These are phyloP conservation scores for Nibea albiflora DNA, from an alignment of 2,113 vertebrate species.

Conservation along the genomic window DNA sequence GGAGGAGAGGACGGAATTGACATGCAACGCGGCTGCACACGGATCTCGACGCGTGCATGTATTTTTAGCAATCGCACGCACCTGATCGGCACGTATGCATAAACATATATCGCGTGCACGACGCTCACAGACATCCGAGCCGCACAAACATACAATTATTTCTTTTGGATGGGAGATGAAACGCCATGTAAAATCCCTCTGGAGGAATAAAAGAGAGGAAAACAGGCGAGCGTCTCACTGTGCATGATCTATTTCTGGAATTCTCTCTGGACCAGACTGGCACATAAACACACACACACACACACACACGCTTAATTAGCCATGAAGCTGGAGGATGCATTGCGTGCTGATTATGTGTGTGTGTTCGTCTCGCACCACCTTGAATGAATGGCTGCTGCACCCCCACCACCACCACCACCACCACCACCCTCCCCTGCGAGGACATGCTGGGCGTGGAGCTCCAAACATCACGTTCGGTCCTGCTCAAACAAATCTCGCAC, in stretches of 20 bases:
- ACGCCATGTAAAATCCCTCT: slow-evolving; percentile 70
- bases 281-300: slow-evolving; percentile 43
- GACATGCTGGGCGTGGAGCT: slow-evolving; percentile 53
- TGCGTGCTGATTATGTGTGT: slow-evolving; percentile 32
- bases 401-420: slow-evolving; percentile 13
- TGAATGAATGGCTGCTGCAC: slow-evolving; percentile 36
- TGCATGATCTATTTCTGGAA: slow-evolving; percentile 79
- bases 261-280: slow-evolving; percentile 68
- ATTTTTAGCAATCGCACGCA: slow-evolving; percentile 31
- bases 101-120: slow-evolving; percentile 21
- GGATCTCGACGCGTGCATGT: slow-evolving; percentile 4
- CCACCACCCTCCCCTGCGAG: slow-evolving; percentile 22
- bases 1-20: slow-evolving; percentile 30
- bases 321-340: slow-evolving; percentile 57
- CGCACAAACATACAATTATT: slow-evolving; percentile 67
- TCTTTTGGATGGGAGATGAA: slow-evolving; percentile 62
- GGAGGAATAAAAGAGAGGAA: slow-evolving; percentile 67
- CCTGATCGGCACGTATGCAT: not conserved
- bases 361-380: slow-evolving; percentile 61
- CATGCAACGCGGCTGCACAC: slow-evolving; percentile 28
- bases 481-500: slow-evolving; percentile 3
- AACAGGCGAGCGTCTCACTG: slow-evolving; percentile 67
- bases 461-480: slow-evolving; percentile 27
- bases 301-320: slow-evolving; percentile 63
- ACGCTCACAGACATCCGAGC: slow-evolving; percentile 47